Percentiles rank a stretch among this genome's conserved stretches.
Conservation (phyloP, 2,888 invertebrate genomes). For the Mactromeris polynyma region DNA sequence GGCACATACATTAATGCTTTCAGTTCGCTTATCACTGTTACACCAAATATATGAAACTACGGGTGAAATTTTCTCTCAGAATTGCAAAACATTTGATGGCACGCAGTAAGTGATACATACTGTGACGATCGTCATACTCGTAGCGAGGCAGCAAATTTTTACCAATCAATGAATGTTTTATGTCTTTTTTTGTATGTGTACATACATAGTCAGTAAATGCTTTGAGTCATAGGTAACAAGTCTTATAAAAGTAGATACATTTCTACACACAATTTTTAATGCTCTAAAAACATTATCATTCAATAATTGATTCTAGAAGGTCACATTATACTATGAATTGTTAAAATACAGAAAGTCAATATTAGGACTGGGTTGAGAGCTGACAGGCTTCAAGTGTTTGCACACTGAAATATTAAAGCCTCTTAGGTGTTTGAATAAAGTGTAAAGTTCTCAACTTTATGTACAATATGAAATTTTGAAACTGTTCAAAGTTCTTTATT, state of each 20-base stretch:
- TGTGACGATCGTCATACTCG: background rate
- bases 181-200: too few species aligned
- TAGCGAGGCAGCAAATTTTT: background rate
- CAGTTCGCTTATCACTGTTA: background rate
- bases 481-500: too few species aligned
- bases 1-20: background rate
- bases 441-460: background rate
- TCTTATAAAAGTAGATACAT: background rate
- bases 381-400: background rate
- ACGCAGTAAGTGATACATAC: background rate
- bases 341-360: conserved; percentile 11
- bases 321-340: background rate
- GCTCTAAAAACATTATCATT: background rate
- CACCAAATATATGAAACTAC: background rate
- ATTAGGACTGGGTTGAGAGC: background rate
- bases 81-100: background rate
- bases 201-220: too few species aligned
- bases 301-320: background rate
- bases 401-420: background rate
- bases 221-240: background rate
- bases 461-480: too few species aligned
- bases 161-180: background rate
- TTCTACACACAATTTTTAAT: background rate
- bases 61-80: background rate
- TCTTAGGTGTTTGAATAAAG: background rate